These are phyloP conservation scores for Cyprinodon tularosa DNA, from an alignment of 2,113 vertebrate species.

Conservation along the genomic window DNA sequence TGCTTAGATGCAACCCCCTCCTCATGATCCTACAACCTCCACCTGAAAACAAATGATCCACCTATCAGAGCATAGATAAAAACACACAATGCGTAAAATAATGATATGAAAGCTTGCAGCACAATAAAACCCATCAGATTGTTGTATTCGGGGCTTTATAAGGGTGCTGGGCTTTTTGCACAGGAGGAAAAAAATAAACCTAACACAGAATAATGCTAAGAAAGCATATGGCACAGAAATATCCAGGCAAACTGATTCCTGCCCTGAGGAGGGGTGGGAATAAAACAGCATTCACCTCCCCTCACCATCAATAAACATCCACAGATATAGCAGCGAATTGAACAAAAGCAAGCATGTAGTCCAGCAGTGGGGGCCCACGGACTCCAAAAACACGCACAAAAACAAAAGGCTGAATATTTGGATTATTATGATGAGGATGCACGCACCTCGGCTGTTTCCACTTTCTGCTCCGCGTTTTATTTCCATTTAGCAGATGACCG, in stretches of 20 bases:
- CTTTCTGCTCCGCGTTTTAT: constrained; percentile 67
- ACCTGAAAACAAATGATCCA: constrained; percentile 12
- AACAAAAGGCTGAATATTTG: not conserved
- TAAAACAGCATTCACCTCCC: constrained; percentile 11
- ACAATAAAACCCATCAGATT: constrained; percentile 1
- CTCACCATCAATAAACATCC: not conserved
- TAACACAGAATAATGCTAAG: not conserved
- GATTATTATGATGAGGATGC: constrained; percentile 16
- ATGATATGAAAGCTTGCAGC: constrained; percentile 34
- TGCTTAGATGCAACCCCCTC: not conserved
- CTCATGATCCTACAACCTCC: constrained; percentile 13
- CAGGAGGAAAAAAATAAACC: not conserved
- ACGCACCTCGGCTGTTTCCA: constrained; percentile 75
- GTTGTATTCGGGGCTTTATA: not conserved
- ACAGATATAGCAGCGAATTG: not conserved
- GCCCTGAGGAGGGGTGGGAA: not conserved
- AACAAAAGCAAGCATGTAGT: constrained; percentile 11
- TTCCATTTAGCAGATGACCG: constrained; percentile 71
- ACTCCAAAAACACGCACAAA: not conserved
- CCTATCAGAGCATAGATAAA: not conserved
- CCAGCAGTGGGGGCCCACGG: not conserved
- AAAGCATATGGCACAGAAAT: constrained; percentile 5
- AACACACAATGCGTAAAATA: constrained; percentile 26
- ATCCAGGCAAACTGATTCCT: not conserved
- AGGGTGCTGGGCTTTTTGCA: not conserved